Conservation (phyloP, 1,140 invertebrate genomes). For the Aphelenchoides avenae region DNA sequence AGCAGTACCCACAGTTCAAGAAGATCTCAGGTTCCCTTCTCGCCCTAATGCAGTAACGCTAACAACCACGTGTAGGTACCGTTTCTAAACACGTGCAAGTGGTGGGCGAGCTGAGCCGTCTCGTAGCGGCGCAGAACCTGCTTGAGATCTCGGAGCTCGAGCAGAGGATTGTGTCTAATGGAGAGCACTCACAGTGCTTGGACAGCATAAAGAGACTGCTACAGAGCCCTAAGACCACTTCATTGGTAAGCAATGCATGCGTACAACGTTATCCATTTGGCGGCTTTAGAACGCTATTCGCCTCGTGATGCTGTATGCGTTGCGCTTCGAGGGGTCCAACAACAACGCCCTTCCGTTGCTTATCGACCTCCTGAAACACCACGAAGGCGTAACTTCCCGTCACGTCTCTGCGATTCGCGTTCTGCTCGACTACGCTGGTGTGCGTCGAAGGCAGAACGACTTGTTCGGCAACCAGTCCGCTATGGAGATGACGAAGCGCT, state of each 20-base stretch:
- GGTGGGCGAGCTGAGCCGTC: constrained; percentile 83
- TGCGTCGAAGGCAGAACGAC: constrained; percentile 40
- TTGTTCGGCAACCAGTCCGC: constrained; percentile 54
- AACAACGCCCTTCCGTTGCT: constrained; percentile 69
- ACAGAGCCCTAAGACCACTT: constrained; percentile 47
- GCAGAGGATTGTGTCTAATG: constrained; percentile 84
- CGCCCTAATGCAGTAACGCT: background rate
- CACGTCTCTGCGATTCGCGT: constrained; percentile 30
- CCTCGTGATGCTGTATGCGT: constrained; percentile 83
- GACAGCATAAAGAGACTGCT: constrained; percentile 43
- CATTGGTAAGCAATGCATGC: constrained; percentile 38
- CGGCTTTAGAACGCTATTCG: constrained; percentile 81
- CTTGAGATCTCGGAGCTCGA: constrained; percentile 90
- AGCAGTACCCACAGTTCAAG: constrained; percentile 96
- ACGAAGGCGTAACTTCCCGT: constrained; percentile 27
- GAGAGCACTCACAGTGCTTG: constrained; percentile 80
- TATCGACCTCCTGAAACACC: constrained; percentile 28
- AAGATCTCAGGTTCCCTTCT: constrained; percentile 79
- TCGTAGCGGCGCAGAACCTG: constrained; percentile 74
- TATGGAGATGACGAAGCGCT: constrained; percentile 57
- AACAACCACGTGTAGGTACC: constrained; percentile 63
- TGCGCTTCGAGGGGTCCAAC: constrained; percentile 76
- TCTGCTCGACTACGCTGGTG: constrained; percentile 48
- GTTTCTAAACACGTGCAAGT: constrained; percentile 94
- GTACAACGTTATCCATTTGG: too few species aligned